Conservation (phyloP, 1,140 invertebrate species). For the Hetaerina americana region DNA sequence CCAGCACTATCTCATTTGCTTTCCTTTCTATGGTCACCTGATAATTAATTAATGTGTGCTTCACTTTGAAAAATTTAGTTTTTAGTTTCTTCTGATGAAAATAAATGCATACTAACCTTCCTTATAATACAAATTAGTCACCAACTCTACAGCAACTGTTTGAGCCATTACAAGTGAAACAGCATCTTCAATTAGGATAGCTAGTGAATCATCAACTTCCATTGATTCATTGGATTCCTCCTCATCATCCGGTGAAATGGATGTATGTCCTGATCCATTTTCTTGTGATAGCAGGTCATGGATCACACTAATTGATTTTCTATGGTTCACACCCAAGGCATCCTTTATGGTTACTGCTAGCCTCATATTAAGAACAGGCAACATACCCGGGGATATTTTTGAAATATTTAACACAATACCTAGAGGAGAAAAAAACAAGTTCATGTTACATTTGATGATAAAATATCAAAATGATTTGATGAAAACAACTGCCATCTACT, state of each 20-base stretch:
- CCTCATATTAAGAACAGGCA: slow-evolving; percentile 25
- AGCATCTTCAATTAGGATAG: slow-evolving; percentile 29
- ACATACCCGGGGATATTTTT: slow-evolving; percentile 22
- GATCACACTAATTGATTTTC: slow-evolving; percentile 15
- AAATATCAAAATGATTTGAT: no score
- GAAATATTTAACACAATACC: slow-evolving; percentile 34
- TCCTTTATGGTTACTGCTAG: slow-evolving; percentile 31
- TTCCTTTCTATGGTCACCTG: no score
- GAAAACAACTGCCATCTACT: no score
- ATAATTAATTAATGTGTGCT: no score
- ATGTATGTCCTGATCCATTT: neutral
- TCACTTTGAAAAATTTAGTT: no score
- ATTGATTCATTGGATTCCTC: slow-evolving; percentile 18
- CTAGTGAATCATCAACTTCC: slow-evolving; percentile 21
- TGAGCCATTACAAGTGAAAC: slow-evolving; percentile 43
- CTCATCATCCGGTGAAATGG: neutral
- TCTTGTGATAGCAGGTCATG: slow-evolving; percentile 10
- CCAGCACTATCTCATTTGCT: no score
- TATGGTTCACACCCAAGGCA: slow-evolving; percentile 29
- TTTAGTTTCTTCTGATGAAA: no score
- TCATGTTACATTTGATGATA: neutral
- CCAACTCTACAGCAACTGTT: slow-evolving; percentile 49
- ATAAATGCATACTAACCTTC: no score
- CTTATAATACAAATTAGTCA: slow-evolving; percentile 52
- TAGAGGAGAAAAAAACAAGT: neutral